A percentile compares a stretch with the other conserved stretches of the same genome.
phyloP scores from a whole-genome alignment of 92 coral and sea anemone genomes.

The Virgularia gustaviana region DNA sequence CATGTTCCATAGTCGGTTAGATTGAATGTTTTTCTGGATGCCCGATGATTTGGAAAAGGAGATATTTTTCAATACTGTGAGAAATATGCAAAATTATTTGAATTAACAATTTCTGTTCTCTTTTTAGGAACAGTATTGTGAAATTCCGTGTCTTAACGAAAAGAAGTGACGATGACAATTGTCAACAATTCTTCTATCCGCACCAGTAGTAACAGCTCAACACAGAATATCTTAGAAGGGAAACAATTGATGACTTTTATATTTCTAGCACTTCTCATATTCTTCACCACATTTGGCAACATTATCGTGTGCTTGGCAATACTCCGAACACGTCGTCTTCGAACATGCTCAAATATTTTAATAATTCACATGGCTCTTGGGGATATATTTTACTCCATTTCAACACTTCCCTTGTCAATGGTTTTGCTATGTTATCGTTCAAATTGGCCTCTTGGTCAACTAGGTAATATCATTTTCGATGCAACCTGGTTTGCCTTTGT shows the following conservation, averaged over 20 bases:
- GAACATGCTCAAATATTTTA: slow-evolving; percentile 13
- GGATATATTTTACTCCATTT: slow-evolving; percentile 6
- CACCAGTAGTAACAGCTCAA: too few species aligned
- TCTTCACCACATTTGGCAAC: slow-evolving; percentile 22
- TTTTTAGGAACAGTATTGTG: too few species aligned
- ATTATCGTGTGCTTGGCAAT: slow-evolving; percentile 9
- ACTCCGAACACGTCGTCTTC: not conserved
- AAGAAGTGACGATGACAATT: too few species aligned
- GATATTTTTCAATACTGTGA: too few species aligned
- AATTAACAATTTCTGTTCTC: too few species aligned
- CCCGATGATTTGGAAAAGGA: too few species aligned
- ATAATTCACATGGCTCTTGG: slow-evolving; percentile 28
- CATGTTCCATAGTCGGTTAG: too few species aligned
- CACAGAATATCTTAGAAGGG: slow-evolving; percentile 15
- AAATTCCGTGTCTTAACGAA: too few species aligned
- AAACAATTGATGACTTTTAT: not conserved
- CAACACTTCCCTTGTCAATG: slow-evolving; percentile 22
- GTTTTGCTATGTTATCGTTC: slow-evolving; percentile 16
- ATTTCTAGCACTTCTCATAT: not conserved
- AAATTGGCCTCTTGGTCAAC: slow-evolving; percentile 22
- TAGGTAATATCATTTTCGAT: slow-evolving; percentile 19
- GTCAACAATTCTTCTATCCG: too few species aligned
- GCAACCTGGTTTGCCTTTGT: slow-evolving; percentile 17
- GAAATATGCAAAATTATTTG: too few species aligned
- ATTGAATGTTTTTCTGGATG: too few species aligned